phyloP scores from a whole-genome alignment of 2,797 vertebrate species.

The Margarornis squamiger region DNA sequence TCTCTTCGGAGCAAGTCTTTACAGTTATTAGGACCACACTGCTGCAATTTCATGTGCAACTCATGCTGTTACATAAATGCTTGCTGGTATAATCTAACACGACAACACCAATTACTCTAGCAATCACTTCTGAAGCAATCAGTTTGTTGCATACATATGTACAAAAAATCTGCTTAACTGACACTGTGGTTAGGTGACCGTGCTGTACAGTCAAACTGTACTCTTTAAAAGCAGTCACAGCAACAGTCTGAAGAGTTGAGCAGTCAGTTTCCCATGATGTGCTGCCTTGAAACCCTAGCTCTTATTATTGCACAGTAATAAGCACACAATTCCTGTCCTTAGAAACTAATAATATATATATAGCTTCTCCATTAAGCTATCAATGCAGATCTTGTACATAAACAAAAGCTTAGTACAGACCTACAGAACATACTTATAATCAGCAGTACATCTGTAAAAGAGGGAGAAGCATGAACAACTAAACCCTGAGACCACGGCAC shows the following conservation, averaged over 20 bases:
- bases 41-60: not conserved
- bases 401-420: not conserved
- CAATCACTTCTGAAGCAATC: not conserved
- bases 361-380: not conserved
- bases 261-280: not conserved
- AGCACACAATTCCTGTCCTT: not conserved
- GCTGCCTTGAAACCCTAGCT: not conserved
- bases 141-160: not conserved
- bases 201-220: not conserved
- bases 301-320: not conserved
- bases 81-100: too few relatives aligned
- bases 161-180: not conserved
- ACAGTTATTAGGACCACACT: not conserved
- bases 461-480: not conserved
- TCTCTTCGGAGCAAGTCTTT: not conserved
- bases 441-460: not conserved
- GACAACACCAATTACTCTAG: not conserved
- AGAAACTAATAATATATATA: not conserved
- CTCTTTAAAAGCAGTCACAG: not conserved
- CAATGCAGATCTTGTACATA: not conserved
- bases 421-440: not conserved
- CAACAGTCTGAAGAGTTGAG: not conserved
- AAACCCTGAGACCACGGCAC: not conserved
- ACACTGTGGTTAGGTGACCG: not conserved
- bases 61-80: not conserved